Conservation (phyloP, 2,113 vertebrate species). For the Psephotus haematonotus region DNA sequence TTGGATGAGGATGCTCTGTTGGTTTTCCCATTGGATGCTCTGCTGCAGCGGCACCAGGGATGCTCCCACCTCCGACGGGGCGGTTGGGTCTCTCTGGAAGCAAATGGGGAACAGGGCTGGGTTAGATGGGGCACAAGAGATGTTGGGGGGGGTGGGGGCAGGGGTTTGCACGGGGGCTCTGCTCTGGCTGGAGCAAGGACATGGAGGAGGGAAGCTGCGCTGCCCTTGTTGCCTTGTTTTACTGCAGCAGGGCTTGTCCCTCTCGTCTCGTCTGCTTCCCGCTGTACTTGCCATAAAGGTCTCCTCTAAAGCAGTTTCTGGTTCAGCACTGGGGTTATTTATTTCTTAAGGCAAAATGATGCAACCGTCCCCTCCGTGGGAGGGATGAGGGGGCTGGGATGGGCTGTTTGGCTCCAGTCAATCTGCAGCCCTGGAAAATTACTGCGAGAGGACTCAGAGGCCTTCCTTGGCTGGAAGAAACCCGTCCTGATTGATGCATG, state of each 20-base stretch:
- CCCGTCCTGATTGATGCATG: neutral
- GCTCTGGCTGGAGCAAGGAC: neutral
- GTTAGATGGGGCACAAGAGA: fast-evolving
- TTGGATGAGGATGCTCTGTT: neutral
- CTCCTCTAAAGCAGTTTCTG: neutral
- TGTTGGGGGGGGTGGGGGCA: neutral
- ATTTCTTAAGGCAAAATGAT: slow-evolving; percentile 61
- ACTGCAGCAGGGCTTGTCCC: neutral
- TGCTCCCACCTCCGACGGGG: fast-evolving
- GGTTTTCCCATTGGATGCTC: neutral
- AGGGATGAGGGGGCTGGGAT: slow-evolving; percentile 44
- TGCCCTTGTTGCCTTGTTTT: neutral
- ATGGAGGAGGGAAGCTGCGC: neutral
- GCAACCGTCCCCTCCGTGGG: slow-evolving; percentile 38
- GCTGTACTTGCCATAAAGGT: neutral
- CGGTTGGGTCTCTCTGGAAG: neutral
- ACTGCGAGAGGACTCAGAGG: neutral
- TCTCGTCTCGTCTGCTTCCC: neutral
- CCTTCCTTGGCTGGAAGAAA: neutral
- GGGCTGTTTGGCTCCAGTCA: slow-evolving; percentile 33
- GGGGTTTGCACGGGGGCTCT: neutral
- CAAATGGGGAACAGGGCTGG: neutral
- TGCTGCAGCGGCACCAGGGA: neutral
- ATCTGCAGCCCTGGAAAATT: slow-evolving; percentile 58
- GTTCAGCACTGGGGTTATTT: neutral